These are phyloP conservation scores for cattle (Bos taurus) DNA, from an alignment of 2,113 vertebrate genomes.

Conservation along the genomic window ARS-UCD2.0 NC_037338.1:46827501-46828000, in stretches of 20 bases:
- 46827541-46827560: not conserved
- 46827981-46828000: not conserved
- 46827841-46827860: not conserved
- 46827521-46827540: not conserved
- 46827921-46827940: rapidly evolving
- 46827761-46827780: not conserved
- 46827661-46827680: not conserved
- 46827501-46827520: not conserved
- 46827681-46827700: not conserved
- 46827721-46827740: not conserved
- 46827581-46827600: not conserved
- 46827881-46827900: not conserved
- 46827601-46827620: not conserved
- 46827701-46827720: no score
- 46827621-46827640: not conserved
- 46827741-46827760: rapidly evolving
- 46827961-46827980: not conserved
- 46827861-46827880: not conserved
- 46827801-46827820: not conserved
- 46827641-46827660: not conserved
- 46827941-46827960: not conserved
- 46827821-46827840: not conserved
- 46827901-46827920: not conserved
- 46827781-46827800: not conserved
- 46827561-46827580: not conserved